Evolutionary conservation across 2,113 vertebrate species (phyloP).

Genomic region (Monopterus albus): DNA sequence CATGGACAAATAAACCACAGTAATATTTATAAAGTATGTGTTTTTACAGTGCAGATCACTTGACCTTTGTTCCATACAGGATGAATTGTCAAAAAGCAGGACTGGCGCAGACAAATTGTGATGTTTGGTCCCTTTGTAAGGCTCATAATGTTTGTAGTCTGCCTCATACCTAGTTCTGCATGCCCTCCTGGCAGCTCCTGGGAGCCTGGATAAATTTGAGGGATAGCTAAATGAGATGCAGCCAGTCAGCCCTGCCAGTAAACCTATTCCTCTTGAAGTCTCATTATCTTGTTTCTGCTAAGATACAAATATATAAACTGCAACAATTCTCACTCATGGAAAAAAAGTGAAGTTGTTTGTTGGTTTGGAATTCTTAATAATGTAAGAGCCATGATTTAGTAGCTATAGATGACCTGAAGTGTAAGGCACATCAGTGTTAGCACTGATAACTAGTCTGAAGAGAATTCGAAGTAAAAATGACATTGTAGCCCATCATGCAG

Average conservation of each 20-base stretch:
- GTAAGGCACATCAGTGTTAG: background rate
- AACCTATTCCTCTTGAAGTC: background rate
- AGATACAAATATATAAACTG: background rate
- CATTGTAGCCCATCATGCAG: background rate
- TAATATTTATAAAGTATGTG: no score
- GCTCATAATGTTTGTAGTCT: background rate
- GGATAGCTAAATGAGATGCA: background rate
- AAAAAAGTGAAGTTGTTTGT: background rate
- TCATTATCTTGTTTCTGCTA: background rate
- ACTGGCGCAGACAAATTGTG: background rate
- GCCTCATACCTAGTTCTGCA: background rate
- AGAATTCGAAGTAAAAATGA: background rate
- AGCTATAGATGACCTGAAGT: background rate
- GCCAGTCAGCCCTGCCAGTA: background rate
- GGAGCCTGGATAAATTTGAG: background rate
- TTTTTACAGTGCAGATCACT: no score
- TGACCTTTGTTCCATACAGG: background rate
- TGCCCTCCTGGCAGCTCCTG: background rate
- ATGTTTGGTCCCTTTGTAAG: background rate
- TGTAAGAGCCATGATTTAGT: background rate
- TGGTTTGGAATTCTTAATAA: background rate
- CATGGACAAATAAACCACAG: slow-evolving; percentile 43
- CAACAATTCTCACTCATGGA: background rate
- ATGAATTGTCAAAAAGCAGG: slow-evolving; percentile 17
- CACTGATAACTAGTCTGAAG: no score